phyloP scores from a whole-genome alignment of 2,113 vertebrate species.

The Collichthys lucidus region DNA sequence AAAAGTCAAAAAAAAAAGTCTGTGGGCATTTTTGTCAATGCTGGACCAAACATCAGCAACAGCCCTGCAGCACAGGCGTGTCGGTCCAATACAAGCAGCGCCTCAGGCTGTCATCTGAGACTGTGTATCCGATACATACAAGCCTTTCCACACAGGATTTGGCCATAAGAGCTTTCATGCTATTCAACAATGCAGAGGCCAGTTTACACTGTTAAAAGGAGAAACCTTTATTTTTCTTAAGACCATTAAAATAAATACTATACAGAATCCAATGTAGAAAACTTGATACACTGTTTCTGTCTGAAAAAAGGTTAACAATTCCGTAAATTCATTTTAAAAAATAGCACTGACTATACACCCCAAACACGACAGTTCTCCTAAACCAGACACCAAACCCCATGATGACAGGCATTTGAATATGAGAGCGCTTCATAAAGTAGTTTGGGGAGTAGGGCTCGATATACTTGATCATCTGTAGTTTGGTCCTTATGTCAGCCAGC shows the following conservation, averaged over 20 bases:
- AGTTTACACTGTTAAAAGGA: conserved; percentile 78
- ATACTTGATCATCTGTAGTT: conserved; percentile 77
- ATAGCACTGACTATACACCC: conserved; percentile 78
- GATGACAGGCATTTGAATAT: conserved; percentile 66
- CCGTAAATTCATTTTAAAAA: conserved; percentile 81
- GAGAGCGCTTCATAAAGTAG: conserved; percentile 12
- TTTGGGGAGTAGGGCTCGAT: conserved; percentile 36
- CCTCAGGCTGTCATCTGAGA: not conserved
- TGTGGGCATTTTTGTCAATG: no score
- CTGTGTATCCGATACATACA: not conserved
- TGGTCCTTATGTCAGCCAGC: conserved; percentile 78
- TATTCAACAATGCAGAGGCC: conserved; percentile 60
- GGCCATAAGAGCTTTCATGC: conserved; percentile 7
- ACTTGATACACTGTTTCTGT: conserved; percentile 85
- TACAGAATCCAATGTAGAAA: conserved; percentile 90
- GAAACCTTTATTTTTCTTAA: conserved; percentile 83
- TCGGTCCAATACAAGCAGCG: not conserved
- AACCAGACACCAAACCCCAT: conserved; percentile 53
- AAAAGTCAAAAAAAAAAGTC: not conserved
- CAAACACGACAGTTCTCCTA: conserved; percentile 51
- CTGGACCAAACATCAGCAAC: not conserved
- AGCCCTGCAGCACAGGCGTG: not conserved
- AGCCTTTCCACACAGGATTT: conserved; percentile 13
- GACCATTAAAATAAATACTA: conserved; percentile 90
- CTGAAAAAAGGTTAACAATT: conserved; percentile 82